These are phyloP conservation scores for Orthosia gothica DNA, from an alignment of 2,888 invertebrate species.

Conservation along the genomic window DNA sequence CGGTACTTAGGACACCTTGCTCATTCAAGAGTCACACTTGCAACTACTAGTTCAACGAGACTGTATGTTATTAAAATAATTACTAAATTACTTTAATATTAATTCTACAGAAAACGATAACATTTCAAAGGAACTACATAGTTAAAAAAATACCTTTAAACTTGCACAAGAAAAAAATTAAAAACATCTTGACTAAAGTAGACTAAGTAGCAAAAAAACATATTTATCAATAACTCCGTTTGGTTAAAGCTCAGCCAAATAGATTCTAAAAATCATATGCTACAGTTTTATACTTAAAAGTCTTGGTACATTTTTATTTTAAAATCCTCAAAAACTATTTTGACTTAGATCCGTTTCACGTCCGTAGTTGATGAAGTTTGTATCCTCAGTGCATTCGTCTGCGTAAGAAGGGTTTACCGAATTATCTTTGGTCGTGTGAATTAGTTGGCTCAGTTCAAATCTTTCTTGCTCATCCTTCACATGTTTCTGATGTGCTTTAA, in stretches of 20 bases:
- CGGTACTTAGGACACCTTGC: not conserved
- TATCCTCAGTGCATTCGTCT: conserved; percentile 43
- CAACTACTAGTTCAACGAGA: not conserved
- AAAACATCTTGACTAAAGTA: not conserved
- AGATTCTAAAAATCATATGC: conserved; percentile 5
- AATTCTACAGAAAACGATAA: not conserved
- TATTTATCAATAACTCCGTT: not conserved
- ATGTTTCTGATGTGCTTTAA: conserved; percentile 43
- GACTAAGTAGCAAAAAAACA: conserved; percentile 6
- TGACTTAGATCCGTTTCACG: conserved; percentile 8
- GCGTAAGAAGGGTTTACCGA: conserved; percentile 19
- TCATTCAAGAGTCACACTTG: not conserved
- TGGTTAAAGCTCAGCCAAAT: not conserved
- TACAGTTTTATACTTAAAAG: conserved; percentile 2
- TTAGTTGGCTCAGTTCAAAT: conserved; percentile 52
- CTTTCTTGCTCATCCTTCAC: conserved; percentile 54
- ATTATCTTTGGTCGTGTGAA: conserved; percentile 23
- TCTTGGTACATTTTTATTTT: not conserved
- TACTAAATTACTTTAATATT: conserved; percentile 1
- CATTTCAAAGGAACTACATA: not conserved
- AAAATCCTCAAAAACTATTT: conserved; percentile 11
- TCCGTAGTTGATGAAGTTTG: conserved; percentile 33
- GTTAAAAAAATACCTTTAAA: not conserved
- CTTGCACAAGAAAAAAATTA: not conserved
- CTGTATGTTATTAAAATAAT: not conserved